Evolutionary conservation across 2,888 invertebrate species (phyloP).

Genomic region (Drosophila atripex): DNA sequence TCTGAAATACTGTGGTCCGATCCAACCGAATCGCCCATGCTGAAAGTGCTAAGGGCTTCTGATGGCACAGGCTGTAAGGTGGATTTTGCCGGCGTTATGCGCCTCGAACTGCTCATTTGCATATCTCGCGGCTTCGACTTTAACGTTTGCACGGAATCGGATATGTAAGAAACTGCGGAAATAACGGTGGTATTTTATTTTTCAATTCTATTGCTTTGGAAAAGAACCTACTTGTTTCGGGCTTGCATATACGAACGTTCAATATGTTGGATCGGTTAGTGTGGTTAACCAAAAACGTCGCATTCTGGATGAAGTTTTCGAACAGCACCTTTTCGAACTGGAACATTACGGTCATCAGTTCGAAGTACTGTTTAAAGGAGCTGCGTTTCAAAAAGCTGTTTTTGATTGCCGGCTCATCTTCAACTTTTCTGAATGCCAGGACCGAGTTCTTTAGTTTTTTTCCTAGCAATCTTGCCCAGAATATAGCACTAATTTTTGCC

Average conservation of each 20-base stretch:
- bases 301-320: conserved; percentile 88
- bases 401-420: conserved; percentile 84
- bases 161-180: conserved; percentile 69
- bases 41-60: conserved; percentile 7
- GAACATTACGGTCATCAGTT: conserved; percentile 90
- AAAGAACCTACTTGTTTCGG: conserved; percentile 63
- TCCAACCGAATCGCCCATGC: neutral
- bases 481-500: conserved; percentile 92
- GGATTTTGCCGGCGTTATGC: conserved; percentile 10
- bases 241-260: conserved; percentile 85
- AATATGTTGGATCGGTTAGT: conserved; percentile 89
- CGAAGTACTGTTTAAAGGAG: conserved; percentile 91
- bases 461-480: conserved; percentile 93
- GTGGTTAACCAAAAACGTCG: conserved; percentile 87
- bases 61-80: conserved; percentile 35
- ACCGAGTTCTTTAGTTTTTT: conserved; percentile 92
- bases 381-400: conserved; percentile 89
- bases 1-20: neutral
- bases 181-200: neutral
- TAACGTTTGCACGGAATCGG: conserved; percentile 67
- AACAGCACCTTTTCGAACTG: conserved; percentile 90
- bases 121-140: conserved; percentile 43
- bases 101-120: conserved; percentile 4
- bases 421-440: conserved; percentile 89
- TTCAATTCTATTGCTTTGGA: neutral